A percentile compares a stretch with the other conserved stretches of the same genome.
These are phyloP conservation scores for Drosophila pegasa DNA, from an alignment of 2,888 invertebrate species.

Conservation along the genomic window DNA sequence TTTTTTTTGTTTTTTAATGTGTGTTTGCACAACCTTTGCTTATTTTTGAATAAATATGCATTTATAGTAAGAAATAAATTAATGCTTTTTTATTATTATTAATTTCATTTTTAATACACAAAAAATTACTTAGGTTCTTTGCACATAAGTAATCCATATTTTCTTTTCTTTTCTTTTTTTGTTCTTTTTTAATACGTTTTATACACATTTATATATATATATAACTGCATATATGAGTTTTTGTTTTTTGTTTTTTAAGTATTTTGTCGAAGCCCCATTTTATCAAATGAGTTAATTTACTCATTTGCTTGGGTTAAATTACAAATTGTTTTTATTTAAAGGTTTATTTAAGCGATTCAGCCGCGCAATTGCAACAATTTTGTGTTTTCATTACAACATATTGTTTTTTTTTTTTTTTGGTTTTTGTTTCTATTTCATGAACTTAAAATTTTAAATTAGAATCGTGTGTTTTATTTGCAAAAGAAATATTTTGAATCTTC, in stretches of 20 bases:
- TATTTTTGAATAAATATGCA: slow-evolving; percentile 80
- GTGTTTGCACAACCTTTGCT: slow-evolving; percentile 80
- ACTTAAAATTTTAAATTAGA: slow-evolving; percentile 32
- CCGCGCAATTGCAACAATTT: slow-evolving; percentile 42
- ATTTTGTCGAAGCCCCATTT: slow-evolving; percentile 37
- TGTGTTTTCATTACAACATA: slow-evolving; percentile 24
- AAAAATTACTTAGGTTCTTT: slow-evolving; percentile 60
- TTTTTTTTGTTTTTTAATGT: slow-evolving; percentile 65
- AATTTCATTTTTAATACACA: slow-evolving; percentile 60
- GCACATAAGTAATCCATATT: slow-evolving; percentile 47
- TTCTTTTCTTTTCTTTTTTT: slow-evolving; percentile 13
- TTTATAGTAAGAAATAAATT: slow-evolving; percentile 82
- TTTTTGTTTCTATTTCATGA: slow-evolving; percentile 11
- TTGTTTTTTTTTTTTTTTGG: slow-evolving; percentile 33
- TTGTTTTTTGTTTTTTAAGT: slow-evolving; percentile 57
- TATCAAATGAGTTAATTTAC: slow-evolving; percentile 43
- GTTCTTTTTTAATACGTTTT: slow-evolving; percentile 52
- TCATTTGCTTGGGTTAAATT: slow-evolving; percentile 45
- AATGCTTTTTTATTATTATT: slow-evolving; percentile 64
- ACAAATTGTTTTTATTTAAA: slow-evolving; percentile 62
- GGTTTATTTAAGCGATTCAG: slow-evolving; percentile 34
- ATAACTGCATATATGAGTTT: slow-evolving; percentile 74
- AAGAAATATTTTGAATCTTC: slow-evolving; percentile 82
- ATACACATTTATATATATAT: slow-evolving; percentile 59
- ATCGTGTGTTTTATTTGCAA: slow-evolving; percentile 42